These are phyloP conservation scores for Galeopsomyia nigrocyanea DNA, from an alignment of 2,888 invertebrate genomes.

Conservation along the genomic window DNA sequence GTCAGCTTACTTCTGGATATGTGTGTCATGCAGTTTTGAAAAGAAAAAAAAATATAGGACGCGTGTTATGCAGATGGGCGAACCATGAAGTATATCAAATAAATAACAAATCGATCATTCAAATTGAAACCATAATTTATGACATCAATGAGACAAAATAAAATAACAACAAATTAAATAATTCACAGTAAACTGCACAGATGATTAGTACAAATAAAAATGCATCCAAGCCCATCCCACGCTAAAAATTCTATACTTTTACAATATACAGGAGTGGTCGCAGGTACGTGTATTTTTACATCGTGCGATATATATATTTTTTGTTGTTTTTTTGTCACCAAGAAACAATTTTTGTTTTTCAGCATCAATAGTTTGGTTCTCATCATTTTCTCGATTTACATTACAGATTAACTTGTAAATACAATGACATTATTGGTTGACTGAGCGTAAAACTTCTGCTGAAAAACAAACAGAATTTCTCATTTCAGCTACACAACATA, in stretches of 20 bases:
- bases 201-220: slow-evolving; percentile 4
- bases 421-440: not conserved
- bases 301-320: slow-evolving; percentile 4
- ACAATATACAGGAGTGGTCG: slow-evolving; percentile 32
- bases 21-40: slow-evolving; percentile 21
- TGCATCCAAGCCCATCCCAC: slow-evolving; percentile 9
- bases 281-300: slow-evolving; percentile 21
- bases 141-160: slow-evolving; percentile 8
- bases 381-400: no score
- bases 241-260: not conserved
- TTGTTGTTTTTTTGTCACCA: not conserved
- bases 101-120: slow-evolving; percentile 12
- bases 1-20: slow-evolving; percentile 20
- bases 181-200: not conserved
- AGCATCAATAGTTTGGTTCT: not conserved
- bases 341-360: slow-evolving; percentile 7
- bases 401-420: no score
- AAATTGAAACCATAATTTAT: slow-evolving; percentile 30
- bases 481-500: not conserved
- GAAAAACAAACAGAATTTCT: not conserved
- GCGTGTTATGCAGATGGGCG: not conserved
- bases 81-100: slow-evolving; percentile 10
- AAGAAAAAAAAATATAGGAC: slow-evolving; percentile 2
- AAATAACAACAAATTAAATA: slow-evolving; percentile 3
- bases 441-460: not conserved